Base-by-base conservation (phyloP, 2,113 vertebrate species). In the Rhabdornis inornatus region DNA sequence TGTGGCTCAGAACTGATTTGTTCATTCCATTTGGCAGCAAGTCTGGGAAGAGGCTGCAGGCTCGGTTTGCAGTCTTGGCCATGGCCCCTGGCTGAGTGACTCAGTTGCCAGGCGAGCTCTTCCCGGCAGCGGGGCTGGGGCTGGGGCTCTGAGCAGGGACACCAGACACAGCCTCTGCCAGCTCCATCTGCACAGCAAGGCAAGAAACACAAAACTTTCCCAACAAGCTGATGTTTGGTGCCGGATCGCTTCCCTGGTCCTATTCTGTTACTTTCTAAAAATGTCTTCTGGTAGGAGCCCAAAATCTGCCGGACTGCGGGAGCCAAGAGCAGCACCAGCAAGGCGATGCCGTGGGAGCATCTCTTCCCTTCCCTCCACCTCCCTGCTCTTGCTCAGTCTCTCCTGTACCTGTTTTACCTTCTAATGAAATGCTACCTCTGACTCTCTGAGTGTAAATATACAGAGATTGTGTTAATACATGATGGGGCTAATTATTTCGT, bases 231-330 rank as follows among this genome's bases (percentile, higher is more conserved):
- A 28, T 82, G 40, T 52, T 40, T 81, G 40, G 27, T 82, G 78
- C 0, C 0, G 77, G 74, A 82, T 87, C 40, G 72, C 45, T 83
- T 88, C 68, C 37, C 88, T 64, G 19, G 20, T 80, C 28, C 49
- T 82, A 9, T 75, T 91, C 59, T 78, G 21, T 79, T 85, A 13
- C 55, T 93, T 92, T 90, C 94, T 95, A 93, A 95, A 93, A 90
- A 86, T 15, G 18, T 55, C 55, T 74, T 27, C 71, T 89, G 88
- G 71, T 88, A 3, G 0, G 27, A 89, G 71, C 27, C 30, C 89
- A 80, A 33, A 85, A 42, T 53, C 55, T 11, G 13, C 21, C 0
- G 1, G 59, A 1, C n/a, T 37, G 40, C 3, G 2, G 50, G 45
- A 93, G 71, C 86, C 92, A 88, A 47, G 71, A 66, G 66, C 2